Percentiles rank a stretch among this genome's conserved stretches.
These are phyloP conservation scores for Trachymyrmex cornetzi DNA, from an alignment of 1,140 invertebrate species.

Conservation along the genomic window DNA sequence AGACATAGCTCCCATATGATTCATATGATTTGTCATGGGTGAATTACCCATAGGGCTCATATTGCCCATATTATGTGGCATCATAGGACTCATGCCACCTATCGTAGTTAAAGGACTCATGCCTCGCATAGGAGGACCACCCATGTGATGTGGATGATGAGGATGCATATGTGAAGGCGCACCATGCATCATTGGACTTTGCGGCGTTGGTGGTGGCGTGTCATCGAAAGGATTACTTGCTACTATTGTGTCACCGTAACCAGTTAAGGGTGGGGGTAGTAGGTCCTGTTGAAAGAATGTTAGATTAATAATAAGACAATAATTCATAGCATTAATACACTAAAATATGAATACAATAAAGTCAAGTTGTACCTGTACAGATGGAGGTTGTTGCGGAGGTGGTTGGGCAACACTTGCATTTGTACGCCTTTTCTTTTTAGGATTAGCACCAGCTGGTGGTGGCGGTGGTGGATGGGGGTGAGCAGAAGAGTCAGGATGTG, in stretches of 20 bases:
- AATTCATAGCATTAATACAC: slow-evolving; percentile 1
- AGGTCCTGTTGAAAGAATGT: slow-evolving; percentile 86
- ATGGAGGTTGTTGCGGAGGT: slow-evolving; percentile 86
- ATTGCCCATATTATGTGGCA: slow-evolving; percentile 86
- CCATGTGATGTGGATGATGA: slow-evolving; percentile 89
- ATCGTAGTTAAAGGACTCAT: slow-evolving; percentile 88
- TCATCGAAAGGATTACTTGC: slow-evolving; percentile 99
- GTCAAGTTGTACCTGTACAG: slow-evolving; percentile 82
- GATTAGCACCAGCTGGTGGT: slow-evolving; percentile 87
- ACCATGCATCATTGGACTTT: slow-evolving; percentile 89
- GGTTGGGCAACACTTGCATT: slow-evolving; percentile 85
- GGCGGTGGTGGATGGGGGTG: slow-evolving; percentile 86
- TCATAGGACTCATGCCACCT: slow-evolving; percentile 91
- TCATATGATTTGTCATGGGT: slow-evolving; percentile 88
- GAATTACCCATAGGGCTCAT: slow-evolving; percentile 86
- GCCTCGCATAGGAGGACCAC: slow-evolving; percentile 88
- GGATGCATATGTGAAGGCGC: slow-evolving; percentile 87
- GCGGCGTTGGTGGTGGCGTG: slow-evolving; percentile 90
- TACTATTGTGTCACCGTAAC: slow-evolving; percentile 97
- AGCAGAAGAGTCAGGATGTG: slow-evolving; percentile 87
- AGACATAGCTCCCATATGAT: slow-evolving; percentile 88
- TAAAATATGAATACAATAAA: background rate
- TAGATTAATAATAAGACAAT: background rate
- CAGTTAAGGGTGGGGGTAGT: slow-evolving; percentile 93
- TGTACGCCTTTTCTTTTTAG: slow-evolving; percentile 89